Percentiles rank a stretch among this genome's conserved stretches.
phyloP scores from a whole-genome alignment of 2,113 vertebrate genomes.

The Megaceryle torquata region DNA sequence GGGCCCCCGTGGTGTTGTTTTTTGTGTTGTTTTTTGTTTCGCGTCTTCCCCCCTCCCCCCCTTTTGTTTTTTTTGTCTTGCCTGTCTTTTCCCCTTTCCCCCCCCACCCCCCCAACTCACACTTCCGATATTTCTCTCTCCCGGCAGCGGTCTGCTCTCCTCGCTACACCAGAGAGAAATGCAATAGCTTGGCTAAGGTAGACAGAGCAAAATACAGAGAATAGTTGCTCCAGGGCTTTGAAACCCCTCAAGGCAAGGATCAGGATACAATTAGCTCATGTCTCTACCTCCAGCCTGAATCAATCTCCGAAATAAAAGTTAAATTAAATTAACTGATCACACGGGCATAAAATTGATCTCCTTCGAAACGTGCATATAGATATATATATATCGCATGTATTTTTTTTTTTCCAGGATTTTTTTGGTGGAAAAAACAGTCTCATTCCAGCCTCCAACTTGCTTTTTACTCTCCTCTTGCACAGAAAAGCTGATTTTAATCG shows the following conservation, averaged over 20 bases:
- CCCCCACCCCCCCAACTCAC: slow-evolving; percentile 67
- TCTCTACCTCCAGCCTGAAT: slow-evolving; percentile 94
- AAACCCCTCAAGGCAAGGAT: slow-evolving; percentile 99
- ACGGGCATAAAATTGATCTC: slow-evolving; percentile 81
- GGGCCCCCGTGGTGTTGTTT: too few species aligned
- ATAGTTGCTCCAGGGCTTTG: slow-evolving; percentile 97
- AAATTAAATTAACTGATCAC: slow-evolving; percentile 86
- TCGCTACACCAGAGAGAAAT: slow-evolving; percentile 96
- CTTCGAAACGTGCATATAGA: slow-evolving; percentile 71
- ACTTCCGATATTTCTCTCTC: slow-evolving; percentile 79
- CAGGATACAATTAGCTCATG: slow-evolving; percentile 99
- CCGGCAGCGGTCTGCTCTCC: slow-evolving; percentile 89
- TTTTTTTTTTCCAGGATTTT: slow-evolving; percentile 63
- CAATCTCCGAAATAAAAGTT: slow-evolving; percentile 92
- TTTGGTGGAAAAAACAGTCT: slow-evolving; percentile 79
- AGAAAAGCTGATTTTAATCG: slow-evolving; percentile 99
- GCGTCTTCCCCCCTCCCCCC: too few species aligned
- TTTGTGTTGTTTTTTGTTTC: too few species aligned
- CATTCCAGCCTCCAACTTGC: slow-evolving; percentile 91
- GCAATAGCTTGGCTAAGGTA: slow-evolving; percentile 99
- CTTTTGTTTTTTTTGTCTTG: too few species aligned
- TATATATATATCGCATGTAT: slow-evolving; percentile 36
- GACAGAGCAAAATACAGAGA: slow-evolving; percentile 98
- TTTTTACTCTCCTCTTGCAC: slow-evolving; percentile 89
- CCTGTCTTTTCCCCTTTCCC: background rate